These are phyloP conservation scores for Drosophila anceps DNA, from an alignment of 2,888 invertebrate species.

Conservation along the genomic window DNA sequence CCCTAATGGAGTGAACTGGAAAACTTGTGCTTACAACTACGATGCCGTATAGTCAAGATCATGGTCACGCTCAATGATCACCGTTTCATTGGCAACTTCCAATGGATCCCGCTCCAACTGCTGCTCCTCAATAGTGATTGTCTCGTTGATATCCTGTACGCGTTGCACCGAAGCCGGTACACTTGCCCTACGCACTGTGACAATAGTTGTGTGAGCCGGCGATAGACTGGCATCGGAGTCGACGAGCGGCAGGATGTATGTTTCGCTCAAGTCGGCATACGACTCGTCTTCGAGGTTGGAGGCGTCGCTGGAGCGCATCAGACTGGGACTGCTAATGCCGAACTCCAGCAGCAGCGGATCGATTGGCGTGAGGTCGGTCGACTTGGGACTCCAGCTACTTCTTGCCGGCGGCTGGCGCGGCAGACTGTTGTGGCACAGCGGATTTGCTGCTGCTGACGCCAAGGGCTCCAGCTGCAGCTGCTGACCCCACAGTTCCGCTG, in stretches of 20 bases:
- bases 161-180: conserved; percentile 49
- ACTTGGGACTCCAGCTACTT: conserved; percentile 79
- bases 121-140: conserved; percentile 13
- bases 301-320: conserved; percentile 82
- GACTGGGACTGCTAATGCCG: conserved; percentile 85
- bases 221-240: conserved; percentile 74
- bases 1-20: conserved; percentile 46
- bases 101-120: background rate
- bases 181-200: conserved; percentile 65
- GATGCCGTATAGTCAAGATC: conserved; percentile 44
- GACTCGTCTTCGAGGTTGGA: conserved; percentile 69
- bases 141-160: conserved; percentile 6
- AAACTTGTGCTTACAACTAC: conserved; percentile 51
- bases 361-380: conserved; percentile 53
- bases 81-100: conserved; percentile 40
- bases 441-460: conserved; percentile 77
- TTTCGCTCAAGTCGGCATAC: conserved; percentile 62
- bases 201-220: conserved; percentile 82
- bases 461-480: conserved; percentile 76
- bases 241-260: conserved; percentile 45
- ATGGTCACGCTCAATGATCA: conserved; percentile 53
- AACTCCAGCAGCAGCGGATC: conserved; percentile 83
- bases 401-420: conserved; percentile 84
- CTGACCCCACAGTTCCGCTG: conserved; percentile 84
- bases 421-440: conserved; percentile 85